Evolutionary conservation across 2,888 invertebrate genomes (phyloP).

Genomic region (Eupelmus urozonus): DNA sequence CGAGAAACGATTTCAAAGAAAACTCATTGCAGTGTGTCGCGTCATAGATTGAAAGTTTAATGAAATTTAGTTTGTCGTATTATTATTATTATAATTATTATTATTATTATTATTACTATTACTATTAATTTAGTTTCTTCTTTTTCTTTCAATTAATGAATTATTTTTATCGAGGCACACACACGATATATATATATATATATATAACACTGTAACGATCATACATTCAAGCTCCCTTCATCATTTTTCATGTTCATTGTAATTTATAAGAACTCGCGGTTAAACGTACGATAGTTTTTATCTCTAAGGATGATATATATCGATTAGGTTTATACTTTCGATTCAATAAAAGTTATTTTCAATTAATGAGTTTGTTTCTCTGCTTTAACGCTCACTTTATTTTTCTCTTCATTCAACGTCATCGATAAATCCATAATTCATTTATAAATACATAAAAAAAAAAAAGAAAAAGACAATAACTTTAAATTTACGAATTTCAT

Average conservation of each 20-base stretch:
- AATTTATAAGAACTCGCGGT: conserved; percentile 71
- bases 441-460: no score
- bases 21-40: no score
- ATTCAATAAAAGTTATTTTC: conserved; percentile 75
- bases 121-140: not conserved
- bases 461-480: no score
- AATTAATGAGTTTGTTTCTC: conserved; percentile 65
- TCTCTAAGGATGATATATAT: conserved; percentile 66
- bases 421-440: not conserved
- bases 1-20: conserved; percentile 15
- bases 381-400: no score
- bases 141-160: conserved; percentile 29
- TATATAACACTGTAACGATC: conserved; percentile 39
- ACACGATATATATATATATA: no score
- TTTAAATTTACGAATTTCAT: no score
- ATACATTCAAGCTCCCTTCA: conserved; percentile 39
- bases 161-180: conserved; percentile 37
- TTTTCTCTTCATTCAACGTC: not conserved
- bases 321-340: conserved; percentile 74
- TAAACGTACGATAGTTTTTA: conserved; percentile 70
- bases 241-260: conserved; percentile 62
- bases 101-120: conserved; percentile 33
- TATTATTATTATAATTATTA: no score
- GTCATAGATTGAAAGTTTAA: no score
- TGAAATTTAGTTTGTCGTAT: no score